Percentiles rank a stretch among this genome's conserved stretches.
Conservation (phyloP, 2,888 invertebrate species). For the Tinea semifulvella region DNA sequence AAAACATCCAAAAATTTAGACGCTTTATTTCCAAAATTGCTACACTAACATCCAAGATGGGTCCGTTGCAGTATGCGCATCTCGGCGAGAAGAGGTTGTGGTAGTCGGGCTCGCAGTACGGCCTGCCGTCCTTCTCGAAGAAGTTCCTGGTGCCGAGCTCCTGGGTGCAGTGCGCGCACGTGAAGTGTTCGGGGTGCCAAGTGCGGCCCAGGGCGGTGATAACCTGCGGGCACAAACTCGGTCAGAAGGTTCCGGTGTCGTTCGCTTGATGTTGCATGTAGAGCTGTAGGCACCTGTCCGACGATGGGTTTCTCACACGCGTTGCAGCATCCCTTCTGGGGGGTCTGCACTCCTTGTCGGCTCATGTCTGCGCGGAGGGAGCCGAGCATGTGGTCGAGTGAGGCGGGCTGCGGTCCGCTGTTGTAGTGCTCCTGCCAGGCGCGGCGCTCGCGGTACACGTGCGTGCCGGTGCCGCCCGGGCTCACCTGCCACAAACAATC, state of each 20-base stretch:
- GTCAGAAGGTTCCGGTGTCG: background rate
- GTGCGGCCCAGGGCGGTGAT: slow-evolving; percentile 97
- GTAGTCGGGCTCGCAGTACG: slow-evolving; percentile 98
- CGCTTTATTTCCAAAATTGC: background rate
- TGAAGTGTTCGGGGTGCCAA: slow-evolving; percentile 99
- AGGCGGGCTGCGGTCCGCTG: slow-evolving; percentile 64
- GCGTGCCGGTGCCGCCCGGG: slow-evolving; percentile 47
- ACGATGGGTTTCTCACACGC: slow-evolving; percentile 99
- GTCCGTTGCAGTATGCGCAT: slow-evolving; percentile 98
- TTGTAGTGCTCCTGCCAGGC: slow-evolving; percentile 64
- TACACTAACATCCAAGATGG: slow-evolving; percentile 93
- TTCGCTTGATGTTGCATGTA: background rate
- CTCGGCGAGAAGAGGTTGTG: slow-evolving; percentile 98
- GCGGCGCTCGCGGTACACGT: slow-evolving; percentile 71
- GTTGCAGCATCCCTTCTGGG: slow-evolving; percentile 99
- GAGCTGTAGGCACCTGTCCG: slow-evolving; percentile 82
- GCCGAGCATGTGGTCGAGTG: slow-evolving; percentile 87
- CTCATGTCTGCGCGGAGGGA: slow-evolving; percentile 96
- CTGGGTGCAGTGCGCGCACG: slow-evolving; percentile 96
- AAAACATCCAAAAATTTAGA: no score
- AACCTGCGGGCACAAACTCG: no score
- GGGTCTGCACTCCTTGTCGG: slow-evolving; percentile 97
- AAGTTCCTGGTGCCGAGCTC: slow-evolving; percentile 97
- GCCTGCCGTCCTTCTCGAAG: slow-evolving; percentile 96
- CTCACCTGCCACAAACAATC: no score